These are phyloP conservation scores for Hippoglossus stenolepis DNA, from an alignment of 2,113 vertebrate genomes.

Conservation along the genomic window DNA sequence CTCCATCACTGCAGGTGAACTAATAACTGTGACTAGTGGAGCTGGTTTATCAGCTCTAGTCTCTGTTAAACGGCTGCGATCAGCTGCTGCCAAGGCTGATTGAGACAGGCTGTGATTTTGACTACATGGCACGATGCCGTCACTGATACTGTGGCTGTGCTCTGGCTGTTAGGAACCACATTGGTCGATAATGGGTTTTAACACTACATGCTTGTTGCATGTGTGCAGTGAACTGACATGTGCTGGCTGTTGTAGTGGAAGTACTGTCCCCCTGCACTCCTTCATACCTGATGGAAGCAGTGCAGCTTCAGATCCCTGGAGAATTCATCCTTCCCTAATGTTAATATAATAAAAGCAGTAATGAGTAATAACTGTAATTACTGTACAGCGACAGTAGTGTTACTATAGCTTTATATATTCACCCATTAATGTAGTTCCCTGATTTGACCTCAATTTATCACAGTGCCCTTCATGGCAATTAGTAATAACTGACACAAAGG, in stretches of 20 bases:
- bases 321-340: neutral
- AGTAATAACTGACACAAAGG: neutral
- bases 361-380: neutral
- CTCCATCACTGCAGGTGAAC: conserved; percentile 2
- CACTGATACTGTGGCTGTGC: neutral
- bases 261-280: neutral
- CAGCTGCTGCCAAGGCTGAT: neutral
- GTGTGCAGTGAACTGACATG: neutral
- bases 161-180: neutral
- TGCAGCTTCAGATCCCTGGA: neutral
- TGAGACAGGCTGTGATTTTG: neutral
- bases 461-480: neutral
- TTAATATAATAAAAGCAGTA: neutral
- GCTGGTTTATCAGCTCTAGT: neutral
- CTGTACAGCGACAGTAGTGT: neutral
- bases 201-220: neutral
- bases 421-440: neutral
- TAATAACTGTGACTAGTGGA: neutral
- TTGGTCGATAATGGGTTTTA: neutral
- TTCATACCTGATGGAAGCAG: neutral
- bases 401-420: neutral
- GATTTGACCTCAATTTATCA: neutral
- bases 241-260: neutral
- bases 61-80: neutral
- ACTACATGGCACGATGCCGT: neutral